Base-by-base conservation (phyloP, 2,113 vertebrate genomes). In the Bolborhynchus lineola region DNA sequence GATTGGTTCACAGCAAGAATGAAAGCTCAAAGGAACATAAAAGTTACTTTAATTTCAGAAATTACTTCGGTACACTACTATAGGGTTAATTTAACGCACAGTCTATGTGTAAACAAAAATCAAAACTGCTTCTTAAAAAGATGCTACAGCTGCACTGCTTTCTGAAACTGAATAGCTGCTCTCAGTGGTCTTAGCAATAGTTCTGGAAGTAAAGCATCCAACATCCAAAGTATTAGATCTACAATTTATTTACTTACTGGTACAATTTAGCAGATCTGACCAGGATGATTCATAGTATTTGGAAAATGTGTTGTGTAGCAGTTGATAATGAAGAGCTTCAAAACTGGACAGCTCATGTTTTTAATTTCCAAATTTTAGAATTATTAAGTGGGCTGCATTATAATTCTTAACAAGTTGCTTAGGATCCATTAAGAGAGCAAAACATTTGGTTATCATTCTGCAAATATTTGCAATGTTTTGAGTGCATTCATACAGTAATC, bases 221-320 rank as follows among this genome's bases (percentile, higher is more conserved):
- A 92, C 86, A 92, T 95, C 60, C 86, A 78, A 10, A 14, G 21
- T 55, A 94, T 86, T 78, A 94, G 16, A 90, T 64, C 72, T 95
- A 75, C 24, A 68, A 68, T 84, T 96, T 95, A 93, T 90, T 92
- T 94, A 92, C 82, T 94, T 81, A 57, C 92, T 88, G 39, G 72
- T 92, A 96, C 80, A 96, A 91, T 69, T 84, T 88, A 65, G 86
- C 31, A 94, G 91, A 92, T 93, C 69, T 86, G 60, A 88, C 29
- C 44, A 88, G 42, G 31, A 67, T 72, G n/a, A 91, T 44, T 90
- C 33, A 65, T 50, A 82, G 23, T 81, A 59, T 68, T 91, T 90
- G 44, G 44, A 74, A 94, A 88, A 74, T 69, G 25, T 52, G 3
- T 31, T 71, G 23, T 25, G 5, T 35, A 35, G 70, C 60, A 88